These are phyloP conservation scores for Leptinotarsa lineolata DNA, from an alignment of 1,140 invertebrate genomes.

Conservation along the genomic window DNA sequence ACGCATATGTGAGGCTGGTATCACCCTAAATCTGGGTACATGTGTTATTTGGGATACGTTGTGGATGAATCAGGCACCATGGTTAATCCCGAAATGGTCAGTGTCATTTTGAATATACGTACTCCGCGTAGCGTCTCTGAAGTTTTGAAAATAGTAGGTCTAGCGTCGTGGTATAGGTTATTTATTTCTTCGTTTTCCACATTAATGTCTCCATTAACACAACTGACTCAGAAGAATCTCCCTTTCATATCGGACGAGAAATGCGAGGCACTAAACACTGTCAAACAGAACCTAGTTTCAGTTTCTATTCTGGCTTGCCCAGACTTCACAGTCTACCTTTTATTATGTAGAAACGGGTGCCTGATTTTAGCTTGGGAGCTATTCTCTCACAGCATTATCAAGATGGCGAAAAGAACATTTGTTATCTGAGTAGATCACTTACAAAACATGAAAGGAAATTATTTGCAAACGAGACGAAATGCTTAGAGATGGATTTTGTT, in stretches of 20 bases:
- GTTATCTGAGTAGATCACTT: neutral
- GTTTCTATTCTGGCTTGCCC: neutral
- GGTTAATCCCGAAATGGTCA: constrained; percentile 50
- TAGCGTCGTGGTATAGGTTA: constrained; percentile 50
- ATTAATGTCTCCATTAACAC: constrained; percentile 36
- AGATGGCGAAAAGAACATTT: neutral
- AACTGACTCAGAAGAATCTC: neutral
- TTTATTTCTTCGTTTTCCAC: constrained; percentile 53
- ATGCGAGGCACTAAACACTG: neutral
- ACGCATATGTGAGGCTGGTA: neutral
- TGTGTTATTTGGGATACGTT: constrained; percentile 51
- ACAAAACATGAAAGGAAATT: neutral
- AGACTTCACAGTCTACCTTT: neutral
- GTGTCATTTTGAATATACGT: constrained; percentile 43
- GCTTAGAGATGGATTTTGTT: no score
- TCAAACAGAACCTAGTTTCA: neutral
- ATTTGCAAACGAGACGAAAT: neutral
- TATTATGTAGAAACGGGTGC: neutral
- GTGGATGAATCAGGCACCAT: constrained; percentile 46
- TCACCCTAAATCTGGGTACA: constrained; percentile 40
- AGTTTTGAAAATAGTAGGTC: constrained; percentile 56
- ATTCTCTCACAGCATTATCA: neutral
- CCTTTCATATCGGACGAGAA: neutral
- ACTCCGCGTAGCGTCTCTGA: constrained; percentile 31
- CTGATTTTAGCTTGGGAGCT: neutral